Evolutionary conservation across 2,113 vertebrate species (phyloP).

Genomic region (Rissa tridactyla): DNA sequence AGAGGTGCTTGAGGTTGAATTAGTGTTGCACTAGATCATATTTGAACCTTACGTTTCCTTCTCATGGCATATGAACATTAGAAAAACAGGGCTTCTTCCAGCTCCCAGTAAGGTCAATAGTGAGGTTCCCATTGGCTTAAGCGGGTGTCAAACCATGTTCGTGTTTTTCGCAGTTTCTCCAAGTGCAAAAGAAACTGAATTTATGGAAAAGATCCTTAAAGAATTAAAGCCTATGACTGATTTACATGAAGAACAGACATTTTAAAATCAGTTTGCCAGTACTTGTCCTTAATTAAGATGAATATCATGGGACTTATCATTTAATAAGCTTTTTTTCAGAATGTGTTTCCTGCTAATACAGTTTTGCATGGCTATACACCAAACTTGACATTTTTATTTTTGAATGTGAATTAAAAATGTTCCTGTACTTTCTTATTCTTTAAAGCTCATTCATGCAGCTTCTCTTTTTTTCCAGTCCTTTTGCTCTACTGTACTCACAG

Average conservation of each 20-base stretch:
- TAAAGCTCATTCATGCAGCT: background rate
- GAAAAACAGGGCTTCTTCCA: background rate
- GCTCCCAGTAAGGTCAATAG: background rate
- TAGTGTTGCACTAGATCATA: background rate
- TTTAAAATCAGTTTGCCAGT: background rate
- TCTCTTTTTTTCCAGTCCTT: background rate
- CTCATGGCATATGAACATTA: background rate
- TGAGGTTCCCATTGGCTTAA: background rate
- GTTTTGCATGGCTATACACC: constrained; percentile 46
- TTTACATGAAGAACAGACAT: background rate
- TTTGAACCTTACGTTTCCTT: background rate
- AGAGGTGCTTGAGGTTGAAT: background rate
- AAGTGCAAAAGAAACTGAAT: background rate
- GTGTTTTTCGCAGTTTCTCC: background rate
- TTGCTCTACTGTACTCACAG: background rate
- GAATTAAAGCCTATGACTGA: background rate
- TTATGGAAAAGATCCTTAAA: background rate
- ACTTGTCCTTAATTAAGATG: constrained; percentile 55
- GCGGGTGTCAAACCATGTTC: background rate
- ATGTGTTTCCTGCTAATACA: constrained; percentile 35
- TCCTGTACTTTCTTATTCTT: constrained; percentile 1
- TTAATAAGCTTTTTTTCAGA: constrained; percentile 18
- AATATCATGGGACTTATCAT: background rate
- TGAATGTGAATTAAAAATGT: constrained; percentile 42
- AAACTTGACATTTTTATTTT: background rate